Base-by-base conservation (phyloP, 2,888 invertebrate species). In the Eilema griseolum region DNA sequence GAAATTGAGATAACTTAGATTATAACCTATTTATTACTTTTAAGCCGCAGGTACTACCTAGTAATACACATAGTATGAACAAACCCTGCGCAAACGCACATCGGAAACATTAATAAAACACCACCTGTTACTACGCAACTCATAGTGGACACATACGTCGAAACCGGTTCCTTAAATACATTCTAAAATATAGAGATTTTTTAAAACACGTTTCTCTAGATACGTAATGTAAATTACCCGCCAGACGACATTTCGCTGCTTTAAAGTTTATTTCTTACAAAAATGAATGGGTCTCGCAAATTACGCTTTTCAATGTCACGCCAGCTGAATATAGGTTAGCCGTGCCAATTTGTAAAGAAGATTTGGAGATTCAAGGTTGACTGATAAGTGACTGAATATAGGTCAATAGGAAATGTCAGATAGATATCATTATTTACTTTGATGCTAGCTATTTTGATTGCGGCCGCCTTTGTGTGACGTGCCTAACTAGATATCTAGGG, bases 281-380 rank as follows among this genome's bases (percentile, higher is more conserved):
- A 89, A 91, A 87, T 90, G 89, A 90, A 90, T 91, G 89, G 71
- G 89, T 86, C 84, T 83, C 85, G 85, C 88, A 88, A 87, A 88
- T 88, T 87, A 84, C 83, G 71, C 80, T 82, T 83, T 83, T 87
- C 88, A 89, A 88, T 88, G 88, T 83, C 88, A 85, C 74, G 75
- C 72, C 78, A 66, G 37, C 52, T 79, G 41, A 82, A 86, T 88
- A 87, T 84, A 81, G 86, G 82, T 82, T 80, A 78, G 81, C 75
- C 83, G 85, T 88, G 91, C 89, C 88, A 89, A 88, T 87, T 87
- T 86, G 81, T 85, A 77, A 74, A 69, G 78, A 78, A 79, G 79
- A 84, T 86, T 86, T 76, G 79, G 74, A 72, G 73, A 78, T 84
- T 83, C 89, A 89, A 89, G 89, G 90, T 82, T 80, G 69, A 4